These are phyloP conservation scores for Clinocottus analis DNA, from an alignment of 2,113 vertebrate genomes.

Conservation along the genomic window DNA sequence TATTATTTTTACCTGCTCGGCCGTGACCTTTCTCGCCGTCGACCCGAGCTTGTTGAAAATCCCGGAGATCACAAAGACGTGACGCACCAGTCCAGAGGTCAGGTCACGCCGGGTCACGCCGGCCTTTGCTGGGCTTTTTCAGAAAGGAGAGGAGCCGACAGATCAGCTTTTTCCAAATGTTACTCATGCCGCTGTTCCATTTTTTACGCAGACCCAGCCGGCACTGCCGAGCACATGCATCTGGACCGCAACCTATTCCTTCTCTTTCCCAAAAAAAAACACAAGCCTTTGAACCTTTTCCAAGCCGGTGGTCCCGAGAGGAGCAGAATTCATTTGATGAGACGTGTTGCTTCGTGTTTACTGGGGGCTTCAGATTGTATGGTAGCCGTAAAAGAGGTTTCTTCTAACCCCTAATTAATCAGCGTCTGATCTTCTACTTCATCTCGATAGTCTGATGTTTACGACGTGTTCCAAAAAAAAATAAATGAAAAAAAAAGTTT, in stretches of 20 bases:
- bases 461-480: constrained; percentile 35
- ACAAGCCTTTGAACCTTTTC: constrained; percentile 31
- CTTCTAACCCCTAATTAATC: constrained; percentile 25
- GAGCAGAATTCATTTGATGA: constrained; percentile 34
- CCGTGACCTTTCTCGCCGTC: constrained; percentile 1
- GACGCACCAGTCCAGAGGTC: background rate
- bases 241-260: constrained; percentile 29
- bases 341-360: constrained; percentile 50
- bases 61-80: background rate
- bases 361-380: constrained; percentile 12
- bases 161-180: constrained; percentile 59
- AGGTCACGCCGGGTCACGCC: constrained; percentile 18
- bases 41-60: background rate
- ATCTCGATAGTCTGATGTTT: constrained; percentile 56
- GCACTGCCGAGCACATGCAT: constrained; percentile 38
- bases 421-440: constrained; percentile 40
- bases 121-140: constrained; percentile 29
- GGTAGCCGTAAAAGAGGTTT: constrained; percentile 23
- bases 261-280: constrained; percentile 6
- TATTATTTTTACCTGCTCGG: background rate
- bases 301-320: constrained; percentile 16
- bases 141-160: constrained; percentile 12
- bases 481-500: constrained; percentile 39
- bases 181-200: constrained; percentile 61
- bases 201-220: constrained; percentile 34